These are phyloP conservation scores for Corynorhinus townsendii DNA, from an alignment of 2,113 vertebrate species.

Conservation along the genomic window DNA sequence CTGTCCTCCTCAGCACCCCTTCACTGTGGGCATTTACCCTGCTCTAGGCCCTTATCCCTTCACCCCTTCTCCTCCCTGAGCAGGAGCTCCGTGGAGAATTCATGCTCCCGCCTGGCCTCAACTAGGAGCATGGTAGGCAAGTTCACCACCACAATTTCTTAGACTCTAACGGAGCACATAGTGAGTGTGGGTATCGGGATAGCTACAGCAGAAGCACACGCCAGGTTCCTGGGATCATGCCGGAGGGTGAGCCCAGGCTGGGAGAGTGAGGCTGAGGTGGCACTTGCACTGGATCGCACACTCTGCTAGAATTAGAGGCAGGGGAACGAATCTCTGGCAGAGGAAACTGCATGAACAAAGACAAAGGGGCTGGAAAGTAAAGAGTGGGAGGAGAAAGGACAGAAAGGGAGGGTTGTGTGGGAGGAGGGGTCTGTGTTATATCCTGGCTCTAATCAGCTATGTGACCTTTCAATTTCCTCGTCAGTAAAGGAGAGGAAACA, in stretches of 20 bases:
- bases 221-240: not conserved
- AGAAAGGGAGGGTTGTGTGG: not conserved
- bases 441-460: not conserved
- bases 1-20: not conserved
- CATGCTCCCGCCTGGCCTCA: not conserved
- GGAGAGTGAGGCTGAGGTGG: too few relatives aligned
- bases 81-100: not conserved
- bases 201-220: not conserved
- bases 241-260: not conserved
- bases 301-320: not conserved
- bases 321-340: not conserved
- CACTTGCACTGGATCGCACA: not conserved
- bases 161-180: not conserved
- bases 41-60: not conserved
- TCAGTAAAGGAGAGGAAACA: not conserved
- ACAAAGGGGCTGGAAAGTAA: not conserved
- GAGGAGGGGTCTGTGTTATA: rapidly evolving
- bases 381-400: not conserved
- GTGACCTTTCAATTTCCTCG: not conserved
- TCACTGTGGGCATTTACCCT: not conserved
- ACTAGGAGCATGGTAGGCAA: not conserved
- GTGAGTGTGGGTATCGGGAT: not conserved
- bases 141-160: not conserved
- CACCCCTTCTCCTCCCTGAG: not conserved
- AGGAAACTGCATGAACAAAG: not conserved